Percentiles rank a stretch among this genome's conserved stretches.
phyloP scores from a whole-genome alignment of 2,797 vertebrate species.

The Oreonectes daqikongensis region DNA sequence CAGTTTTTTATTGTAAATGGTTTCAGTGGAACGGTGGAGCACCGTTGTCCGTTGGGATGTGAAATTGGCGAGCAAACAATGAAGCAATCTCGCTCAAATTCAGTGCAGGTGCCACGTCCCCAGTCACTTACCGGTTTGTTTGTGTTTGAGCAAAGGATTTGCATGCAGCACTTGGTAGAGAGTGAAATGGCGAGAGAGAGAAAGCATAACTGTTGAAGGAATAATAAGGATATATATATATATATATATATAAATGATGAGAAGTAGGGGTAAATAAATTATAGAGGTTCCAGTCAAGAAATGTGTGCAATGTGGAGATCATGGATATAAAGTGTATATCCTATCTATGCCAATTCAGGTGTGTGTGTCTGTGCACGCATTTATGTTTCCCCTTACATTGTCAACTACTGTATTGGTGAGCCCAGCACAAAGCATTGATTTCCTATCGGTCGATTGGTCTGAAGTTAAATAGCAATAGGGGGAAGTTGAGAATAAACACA shows the following conservation, averaged over 20 bases:
- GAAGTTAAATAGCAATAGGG: conserved; percentile 65
- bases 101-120: conserved; percentile 11
- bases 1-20: conserved; percentile 34
- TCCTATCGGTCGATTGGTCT: conserved; percentile 69
- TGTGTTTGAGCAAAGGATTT: conserved; percentile 24
- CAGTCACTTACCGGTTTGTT: conserved; percentile 26
- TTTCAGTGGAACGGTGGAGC: conserved; percentile 1
- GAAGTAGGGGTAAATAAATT: neutral
- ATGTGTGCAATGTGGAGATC: neutral
- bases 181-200: conserved; percentile 6
- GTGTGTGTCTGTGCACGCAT: neutral
- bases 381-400: conserved; percentile 33
- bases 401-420: conserved; percentile 13
- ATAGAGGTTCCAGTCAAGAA: neutral
- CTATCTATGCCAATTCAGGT: neutral
- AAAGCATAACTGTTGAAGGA: neutral
- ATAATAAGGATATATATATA: neutral
- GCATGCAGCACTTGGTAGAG: neutral
- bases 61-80: conserved; percentile 18
- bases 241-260: conserved; percentile 18
- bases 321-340: neutral
- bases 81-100: conserved; percentile 49
- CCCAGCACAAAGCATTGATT: conserved; percentile 71
- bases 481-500: conserved; percentile 56
- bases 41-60: conserved; percentile 24